Conservation (phyloP, 2,113 vertebrate species). For the Rallus limicola region DNA sequence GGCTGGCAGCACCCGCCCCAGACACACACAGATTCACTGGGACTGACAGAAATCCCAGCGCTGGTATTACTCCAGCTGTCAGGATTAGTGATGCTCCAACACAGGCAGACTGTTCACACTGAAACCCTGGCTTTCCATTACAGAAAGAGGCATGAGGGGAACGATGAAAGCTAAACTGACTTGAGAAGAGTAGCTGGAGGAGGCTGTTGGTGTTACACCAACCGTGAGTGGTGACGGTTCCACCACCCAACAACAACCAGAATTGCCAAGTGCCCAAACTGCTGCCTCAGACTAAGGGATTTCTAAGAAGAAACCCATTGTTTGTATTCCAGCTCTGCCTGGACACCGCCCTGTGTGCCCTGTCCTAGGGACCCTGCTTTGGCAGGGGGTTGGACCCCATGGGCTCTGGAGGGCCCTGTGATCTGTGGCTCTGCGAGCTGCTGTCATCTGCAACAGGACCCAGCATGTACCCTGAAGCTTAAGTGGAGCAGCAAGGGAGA, state of each 20-base stretch:
- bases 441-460: background rate
- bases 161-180: background rate
- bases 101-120: background rate
- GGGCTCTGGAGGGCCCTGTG: no score
- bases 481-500: background rate
- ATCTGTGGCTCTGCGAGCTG: no score
- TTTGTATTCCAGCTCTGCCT: no score
- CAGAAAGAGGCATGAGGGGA: background rate
- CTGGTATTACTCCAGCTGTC: background rate
- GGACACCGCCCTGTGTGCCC: no score
- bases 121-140: background rate
- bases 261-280: background rate
- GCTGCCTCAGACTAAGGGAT: background rate
- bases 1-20: background rate
- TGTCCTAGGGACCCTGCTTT: no score
- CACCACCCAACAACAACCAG: accelerated
- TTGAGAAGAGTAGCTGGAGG: background rate
- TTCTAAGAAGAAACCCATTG: background rate
- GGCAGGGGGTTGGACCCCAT: no score
- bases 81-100: background rate
- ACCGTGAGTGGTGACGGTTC: accelerated
- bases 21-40: background rate
- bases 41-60: background rate
- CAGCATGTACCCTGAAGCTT: accelerated
- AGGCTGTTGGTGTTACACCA: accelerated